Conservation (phyloP, 2,888 invertebrate species). For the Epistrophe eligans region DNA sequence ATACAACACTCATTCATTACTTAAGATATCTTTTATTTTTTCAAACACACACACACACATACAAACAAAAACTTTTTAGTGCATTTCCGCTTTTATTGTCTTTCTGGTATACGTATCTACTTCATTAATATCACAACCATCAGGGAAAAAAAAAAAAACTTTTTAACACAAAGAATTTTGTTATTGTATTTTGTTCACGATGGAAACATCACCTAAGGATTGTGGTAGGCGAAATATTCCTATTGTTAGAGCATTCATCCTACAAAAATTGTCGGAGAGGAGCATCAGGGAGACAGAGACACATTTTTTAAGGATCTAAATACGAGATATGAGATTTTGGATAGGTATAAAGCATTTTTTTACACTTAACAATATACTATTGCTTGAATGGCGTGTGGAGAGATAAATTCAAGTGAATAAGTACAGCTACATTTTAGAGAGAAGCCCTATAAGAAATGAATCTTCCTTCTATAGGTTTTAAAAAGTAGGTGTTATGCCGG, state of each 20-base stretch:
- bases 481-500: neutral
- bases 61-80: neutral
- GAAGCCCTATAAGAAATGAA: neutral
- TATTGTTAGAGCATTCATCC: conserved; percentile 58
- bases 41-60: conserved; percentile 2
- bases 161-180: conserved; percentile 42
- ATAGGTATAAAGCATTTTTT: neutral
- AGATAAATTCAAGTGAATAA: conserved; percentile 7
- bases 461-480: neutral
- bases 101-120: conserved; percentile 16
- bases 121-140: conserved; percentile 58
- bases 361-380: neutral
- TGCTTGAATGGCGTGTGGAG: neutral
- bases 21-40: conserved; percentile 13
- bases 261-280: neutral
- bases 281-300: conserved; percentile 19
- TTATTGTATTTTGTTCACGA: conserved; percentile 27
- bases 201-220: conserved; percentile 12
- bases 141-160: conserved; percentile 27
- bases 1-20: conserved; percentile 39
- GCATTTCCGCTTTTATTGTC: conserved; percentile 52
- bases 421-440: neutral
- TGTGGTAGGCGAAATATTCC: conserved; percentile 55
- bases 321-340: neutral
- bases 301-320: conserved; percentile 19